A percentile compares a stretch with the other conserved stretches of the same genome.
phyloP scores from a whole-genome alignment of 2,113 vertebrate genomes.

The Thunnus thynnus region DNA sequence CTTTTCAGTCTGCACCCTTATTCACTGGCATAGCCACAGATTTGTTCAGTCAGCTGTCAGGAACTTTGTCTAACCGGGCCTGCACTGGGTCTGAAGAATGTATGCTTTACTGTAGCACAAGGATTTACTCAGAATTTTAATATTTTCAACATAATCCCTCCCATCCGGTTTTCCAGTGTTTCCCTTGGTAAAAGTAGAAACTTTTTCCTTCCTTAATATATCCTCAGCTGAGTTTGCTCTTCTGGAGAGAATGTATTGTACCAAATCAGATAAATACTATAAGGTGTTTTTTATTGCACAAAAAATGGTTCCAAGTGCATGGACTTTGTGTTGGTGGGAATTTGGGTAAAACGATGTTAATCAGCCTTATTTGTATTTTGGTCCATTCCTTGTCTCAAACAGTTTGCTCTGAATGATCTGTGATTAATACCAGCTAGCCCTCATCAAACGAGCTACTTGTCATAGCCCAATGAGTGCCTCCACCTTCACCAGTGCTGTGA shows the following conservation, averaged over 20 bases:
- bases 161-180: constrained; percentile 35
- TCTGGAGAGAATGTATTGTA: background rate
- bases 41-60: constrained; percentile 4
- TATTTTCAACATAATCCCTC: constrained; percentile 35
- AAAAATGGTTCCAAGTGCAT: background rate
- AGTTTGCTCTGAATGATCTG: background rate
- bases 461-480: background rate
- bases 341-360: background rate
- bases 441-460: background rate
- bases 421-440: background rate
- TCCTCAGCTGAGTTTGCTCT: background rate
- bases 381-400: background rate
- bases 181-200: constrained; percentile 14
- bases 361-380: background rate
- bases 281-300: background rate
- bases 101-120: background rate
- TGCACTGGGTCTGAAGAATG: background rate
- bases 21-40: background rate
- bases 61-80: background rate
- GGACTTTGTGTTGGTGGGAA: background rate
- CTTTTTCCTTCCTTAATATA: background rate
- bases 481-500: background rate
- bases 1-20: background rate
- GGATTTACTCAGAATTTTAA: constrained; percentile 37
- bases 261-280: background rate